Evolutionary conservation across 2,113 vertebrate species (phyloP).

Genomic region (Pyrgilauda ruficollis): DNA sequence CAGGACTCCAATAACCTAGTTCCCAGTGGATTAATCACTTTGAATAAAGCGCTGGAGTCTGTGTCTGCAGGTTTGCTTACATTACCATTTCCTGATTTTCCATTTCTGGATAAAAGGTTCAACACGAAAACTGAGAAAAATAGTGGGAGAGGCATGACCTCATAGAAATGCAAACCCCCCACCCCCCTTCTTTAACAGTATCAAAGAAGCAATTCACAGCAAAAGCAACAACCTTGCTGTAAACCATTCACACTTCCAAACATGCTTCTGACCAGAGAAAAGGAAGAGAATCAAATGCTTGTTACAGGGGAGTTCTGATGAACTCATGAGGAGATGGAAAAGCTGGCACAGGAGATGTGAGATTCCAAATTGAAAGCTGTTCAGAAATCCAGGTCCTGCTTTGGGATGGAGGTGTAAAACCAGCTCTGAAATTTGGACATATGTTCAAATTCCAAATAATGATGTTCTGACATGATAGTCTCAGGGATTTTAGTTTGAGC

Average conservation of each 20-base stretch:
- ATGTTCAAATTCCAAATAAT: neutral
- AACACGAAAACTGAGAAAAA: neutral
- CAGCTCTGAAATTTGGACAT: neutral
- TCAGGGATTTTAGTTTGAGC: neutral
- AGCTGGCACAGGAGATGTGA: neutral
- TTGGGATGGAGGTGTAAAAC: neutral
- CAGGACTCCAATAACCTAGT: neutral
- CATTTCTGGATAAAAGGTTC: neutral
- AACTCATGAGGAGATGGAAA: neutral
- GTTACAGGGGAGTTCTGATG: neutral
- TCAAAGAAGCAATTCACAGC: neutral
- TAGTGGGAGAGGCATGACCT: neutral
- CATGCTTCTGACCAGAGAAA: neutral
- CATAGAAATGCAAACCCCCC: neutral
- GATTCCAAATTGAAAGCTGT: neutral
- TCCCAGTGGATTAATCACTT: neutral
- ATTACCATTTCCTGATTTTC: slow-evolving; percentile 3
- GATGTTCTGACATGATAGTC: neutral
- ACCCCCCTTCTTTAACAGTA: neutral
- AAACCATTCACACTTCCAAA: neutral
- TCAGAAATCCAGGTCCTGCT: neutral
- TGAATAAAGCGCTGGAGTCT: neutral
- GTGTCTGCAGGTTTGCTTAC: neutral
- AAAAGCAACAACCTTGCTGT: neutral
- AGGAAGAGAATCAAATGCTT: neutral